A percentile compares a stretch with the other conserved stretches of the same genome.
Conservation (phyloP, 1,140 invertebrate species). For the Oscheius sp. region DNA sequence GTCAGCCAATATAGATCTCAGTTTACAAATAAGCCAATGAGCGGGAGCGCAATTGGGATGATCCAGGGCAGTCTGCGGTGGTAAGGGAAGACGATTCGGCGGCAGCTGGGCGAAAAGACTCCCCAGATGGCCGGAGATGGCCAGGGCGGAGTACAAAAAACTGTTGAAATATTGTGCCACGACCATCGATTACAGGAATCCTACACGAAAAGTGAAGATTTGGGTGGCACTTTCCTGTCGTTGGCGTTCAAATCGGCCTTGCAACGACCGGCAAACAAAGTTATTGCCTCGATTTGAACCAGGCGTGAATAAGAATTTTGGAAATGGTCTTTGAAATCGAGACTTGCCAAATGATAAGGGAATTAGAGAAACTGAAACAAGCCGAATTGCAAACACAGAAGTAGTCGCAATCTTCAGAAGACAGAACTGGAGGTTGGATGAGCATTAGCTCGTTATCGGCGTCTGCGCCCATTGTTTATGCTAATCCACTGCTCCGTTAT, state of each 20-base stretch:
- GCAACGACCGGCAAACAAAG: neutral
- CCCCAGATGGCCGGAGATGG: neutral
- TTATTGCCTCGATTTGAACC: neutral
- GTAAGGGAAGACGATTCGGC: constrained; percentile 3
- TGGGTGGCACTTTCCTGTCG: neutral
- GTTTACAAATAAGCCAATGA: no score
- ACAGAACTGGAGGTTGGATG: neutral
- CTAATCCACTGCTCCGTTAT: constrained; percentile 8
- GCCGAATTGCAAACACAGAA: neutral
- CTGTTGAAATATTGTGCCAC: neutral
- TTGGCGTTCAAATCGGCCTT: neutral
- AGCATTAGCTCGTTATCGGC: neutral
- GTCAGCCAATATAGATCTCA: no score
- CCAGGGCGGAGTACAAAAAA: neutral
- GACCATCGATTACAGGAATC: neutral
- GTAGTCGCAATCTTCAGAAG: neutral
- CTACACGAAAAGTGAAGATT: neutral
- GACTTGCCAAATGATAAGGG: neutral
- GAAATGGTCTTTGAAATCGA: neutral
- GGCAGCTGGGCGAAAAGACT: neutral
- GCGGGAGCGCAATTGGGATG: no score
- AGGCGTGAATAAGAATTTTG: neutral
- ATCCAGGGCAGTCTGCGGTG: no score
- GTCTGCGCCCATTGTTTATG: constrained; percentile 2
- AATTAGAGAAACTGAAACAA: neutral